phyloP scores from a whole-genome alignment of 2,888 invertebrate genomes.

The Corythucha ciliata region DNA sequence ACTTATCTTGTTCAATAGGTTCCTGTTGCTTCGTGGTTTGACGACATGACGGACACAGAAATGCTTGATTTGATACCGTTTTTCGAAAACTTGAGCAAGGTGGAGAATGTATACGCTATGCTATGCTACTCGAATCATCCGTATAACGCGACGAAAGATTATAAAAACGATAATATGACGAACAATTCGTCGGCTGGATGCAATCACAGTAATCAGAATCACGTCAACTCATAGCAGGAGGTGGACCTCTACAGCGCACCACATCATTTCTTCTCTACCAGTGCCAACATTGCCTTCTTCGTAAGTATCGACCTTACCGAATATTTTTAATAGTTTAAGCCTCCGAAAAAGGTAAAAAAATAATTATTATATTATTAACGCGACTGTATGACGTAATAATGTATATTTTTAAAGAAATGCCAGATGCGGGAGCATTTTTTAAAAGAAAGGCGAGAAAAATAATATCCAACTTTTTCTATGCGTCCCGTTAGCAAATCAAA shows the following conservation, averaged over 20 bases:
- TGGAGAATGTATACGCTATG: constrained; percentile 93
- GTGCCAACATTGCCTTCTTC: constrained; percentile 34
- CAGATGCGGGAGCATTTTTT: too few relatives aligned
- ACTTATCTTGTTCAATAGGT: constrained; percentile 60
- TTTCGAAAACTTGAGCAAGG: constrained; percentile 93
- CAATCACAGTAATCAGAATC: too few relatives aligned
- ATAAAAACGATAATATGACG: constrained; percentile 28
- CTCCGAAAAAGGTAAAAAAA: neutral
- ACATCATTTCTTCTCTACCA: constrained; percentile 20
- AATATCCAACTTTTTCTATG: too few relatives aligned
- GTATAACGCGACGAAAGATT: constrained; percentile 47
- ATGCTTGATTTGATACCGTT: constrained; percentile 94
- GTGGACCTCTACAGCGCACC: constrained; percentile 15
- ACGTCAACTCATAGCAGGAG: constrained; percentile 33
- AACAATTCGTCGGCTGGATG: constrained; percentile 24
- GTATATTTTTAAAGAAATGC: too few relatives aligned
- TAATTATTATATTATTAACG: too few relatives aligned
- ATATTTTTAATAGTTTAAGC: constrained; percentile 20
- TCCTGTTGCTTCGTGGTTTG: constrained; percentile 99
- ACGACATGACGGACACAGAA: constrained; percentile 96
- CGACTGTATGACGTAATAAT: too few relatives aligned
- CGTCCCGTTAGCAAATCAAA: too few relatives aligned
- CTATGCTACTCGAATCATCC: constrained; percentile 86
- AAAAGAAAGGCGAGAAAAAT: too few relatives aligned
- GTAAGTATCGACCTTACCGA: constrained; percentile 24